Evolutionary conservation across 2,888 invertebrate species (phyloP).

Genomic region (Cryptus viduatorius): DNA sequence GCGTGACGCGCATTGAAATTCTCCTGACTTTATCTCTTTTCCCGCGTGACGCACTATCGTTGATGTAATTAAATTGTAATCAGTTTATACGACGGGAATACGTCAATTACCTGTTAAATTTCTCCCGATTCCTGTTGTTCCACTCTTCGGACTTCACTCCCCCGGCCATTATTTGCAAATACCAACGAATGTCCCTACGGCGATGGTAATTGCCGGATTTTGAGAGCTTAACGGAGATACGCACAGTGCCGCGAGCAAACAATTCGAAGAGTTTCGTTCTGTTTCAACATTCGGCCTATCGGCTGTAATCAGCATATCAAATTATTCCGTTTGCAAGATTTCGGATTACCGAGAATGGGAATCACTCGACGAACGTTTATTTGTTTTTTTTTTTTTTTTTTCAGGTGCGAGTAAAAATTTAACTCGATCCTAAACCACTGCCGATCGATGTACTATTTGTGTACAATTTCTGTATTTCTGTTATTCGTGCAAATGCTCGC

Average conservation of each 20-base stretch:
- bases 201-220: constrained; percentile 21
- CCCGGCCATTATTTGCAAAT: neutral
- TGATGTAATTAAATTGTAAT: constrained; percentile 33
- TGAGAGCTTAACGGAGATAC: neutral
- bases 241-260: neutral
- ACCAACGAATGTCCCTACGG: neutral
- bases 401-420: neutral
- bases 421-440: too few species aligned
- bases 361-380: too few species aligned
- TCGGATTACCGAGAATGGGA: neutral
- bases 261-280: neutral
- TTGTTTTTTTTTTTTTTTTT: neutral
- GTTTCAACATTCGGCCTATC: neutral
- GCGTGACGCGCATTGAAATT: neutral
- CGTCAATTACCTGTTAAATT: constrained; percentile 39
- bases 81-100: constrained; percentile 12
- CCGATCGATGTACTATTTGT: too few species aligned
- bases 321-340: neutral
- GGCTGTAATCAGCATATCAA: neutral
- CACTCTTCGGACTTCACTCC: neutral
- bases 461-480: too few species aligned
- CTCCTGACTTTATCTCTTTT: neutral
- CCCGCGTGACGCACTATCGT: constrained; percentile 1
- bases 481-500: neutral
- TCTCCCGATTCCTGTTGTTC: neutral